Evolutionary conservation across 1,140 invertebrate species (phyloP).

Genomic region (Pinna nobilis): DNA sequence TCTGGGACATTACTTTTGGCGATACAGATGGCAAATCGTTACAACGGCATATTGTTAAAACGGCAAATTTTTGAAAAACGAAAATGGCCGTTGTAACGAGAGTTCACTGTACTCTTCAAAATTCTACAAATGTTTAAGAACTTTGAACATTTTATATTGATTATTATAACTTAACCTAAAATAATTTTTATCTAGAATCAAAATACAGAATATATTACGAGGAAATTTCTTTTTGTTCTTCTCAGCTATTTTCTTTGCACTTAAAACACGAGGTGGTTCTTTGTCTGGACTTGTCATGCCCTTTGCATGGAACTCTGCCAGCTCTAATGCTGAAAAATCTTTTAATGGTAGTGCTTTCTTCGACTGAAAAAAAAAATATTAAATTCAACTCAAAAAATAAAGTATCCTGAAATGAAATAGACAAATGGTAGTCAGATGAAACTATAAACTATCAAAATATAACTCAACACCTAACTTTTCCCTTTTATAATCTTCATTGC

Average conservation of each 20-base stretch:
- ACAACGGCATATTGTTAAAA: constrained; percentile 67
- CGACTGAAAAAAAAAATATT: constrained; percentile 36
- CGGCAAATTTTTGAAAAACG: too few species aligned
- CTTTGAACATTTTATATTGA: not conserved
- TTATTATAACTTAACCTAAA: not conserved
- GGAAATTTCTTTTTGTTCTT: constrained; percentile 52
- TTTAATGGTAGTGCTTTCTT: constrained; percentile 58
- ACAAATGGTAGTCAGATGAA: too few species aligned
- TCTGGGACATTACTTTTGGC: constrained; percentile 53
- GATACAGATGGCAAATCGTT: constrained; percentile 65
- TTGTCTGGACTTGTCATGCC: constrained; percentile 62
- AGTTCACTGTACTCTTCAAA: too few species aligned
- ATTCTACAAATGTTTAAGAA: not conserved
- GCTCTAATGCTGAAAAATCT: constrained; percentile 46
- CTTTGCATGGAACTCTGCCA: constrained; percentile 58
- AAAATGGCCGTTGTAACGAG: too few species aligned
- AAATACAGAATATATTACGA: constrained; percentile 37
- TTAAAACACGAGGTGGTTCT: constrained; percentile 52
- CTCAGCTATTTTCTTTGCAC: constrained; percentile 47
- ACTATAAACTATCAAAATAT: too few species aligned
- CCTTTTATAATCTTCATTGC: too few species aligned
- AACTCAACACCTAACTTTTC: too few species aligned
- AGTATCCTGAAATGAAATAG: too few species aligned
- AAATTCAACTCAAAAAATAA: too few species aligned
- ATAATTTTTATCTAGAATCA: not conserved